Evolutionary conservation across 2,888 invertebrate species (phyloP), one percentile per base, ranked within the genome.

Genomic region (Hofmannophila pseudospretella): DNA sequence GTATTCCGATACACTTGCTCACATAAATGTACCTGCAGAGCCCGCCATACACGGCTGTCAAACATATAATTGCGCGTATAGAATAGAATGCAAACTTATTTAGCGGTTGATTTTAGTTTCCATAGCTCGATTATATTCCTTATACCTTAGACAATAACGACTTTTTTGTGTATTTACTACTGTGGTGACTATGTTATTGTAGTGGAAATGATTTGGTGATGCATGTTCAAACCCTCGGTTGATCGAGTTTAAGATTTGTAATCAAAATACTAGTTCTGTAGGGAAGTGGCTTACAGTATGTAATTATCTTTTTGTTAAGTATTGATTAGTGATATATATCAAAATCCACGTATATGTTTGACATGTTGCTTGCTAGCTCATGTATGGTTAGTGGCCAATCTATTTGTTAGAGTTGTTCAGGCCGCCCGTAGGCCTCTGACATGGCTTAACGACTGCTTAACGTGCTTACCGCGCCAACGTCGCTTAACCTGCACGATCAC

Each of bases 1-100:
- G 16, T 16, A 4, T 16, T 16, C 16, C 7, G n/a, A 20, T 38
- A 36, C 45, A 67, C 61, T 76, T 77, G 58, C 71, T 64, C 58
- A 53, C 54, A 41, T 56, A 64, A 60, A 67, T 70, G 69, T 80
- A 76, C 75, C 58, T 62, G 64, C 47, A 46, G 51, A 57, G 51
- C 47, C 49, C 47, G 49, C 53, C 58, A 64, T 68, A 74, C 67
- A 69, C 57, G 64, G 67, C 76, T 82, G 84, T 82, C 84, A 80
- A 77, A 82, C 71, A 73, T 70, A 76, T 84, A 81, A 85, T 82
- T 85, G 78, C 76, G 70, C 66, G 74, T 73, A 77, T 71, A 78
- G 71, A 78, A 74, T 69, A 73, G 65, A 68, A 64, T 60, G 61
- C 74, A 65, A 71, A 61, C 39, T 47, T 47, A 45, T 38, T 58